Conservation (phyloP, 1,140 invertebrate genomes). For the Meloidogyne floridensis region DNA sequence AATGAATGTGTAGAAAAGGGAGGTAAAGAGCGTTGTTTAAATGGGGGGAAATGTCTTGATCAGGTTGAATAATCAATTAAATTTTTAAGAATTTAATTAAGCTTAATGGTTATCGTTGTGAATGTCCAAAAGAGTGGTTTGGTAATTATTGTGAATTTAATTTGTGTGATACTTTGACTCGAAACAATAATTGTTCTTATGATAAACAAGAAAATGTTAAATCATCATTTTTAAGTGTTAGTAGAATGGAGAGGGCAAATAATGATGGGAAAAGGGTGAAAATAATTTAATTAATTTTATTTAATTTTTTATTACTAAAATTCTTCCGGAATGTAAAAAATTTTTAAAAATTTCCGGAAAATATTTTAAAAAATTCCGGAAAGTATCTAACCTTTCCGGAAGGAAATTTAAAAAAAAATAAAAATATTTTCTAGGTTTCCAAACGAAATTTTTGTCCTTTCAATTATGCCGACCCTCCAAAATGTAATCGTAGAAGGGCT, state of each 20-base stretch:
- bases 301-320: background rate
- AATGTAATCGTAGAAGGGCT: constrained; percentile 27
- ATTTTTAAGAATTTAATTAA: background rate
- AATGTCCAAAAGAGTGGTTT: constrained; percentile 7
- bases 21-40: constrained; percentile 9
- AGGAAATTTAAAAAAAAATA: no score
- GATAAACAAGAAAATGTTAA: background rate
- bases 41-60: background rate
- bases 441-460: constrained; percentile 17
- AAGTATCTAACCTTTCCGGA: background rate
- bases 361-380: background rate
- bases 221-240: background rate
- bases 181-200: background rate
- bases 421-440: background rate
- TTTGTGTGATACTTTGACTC: background rate
- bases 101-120: constrained; percentile 5
- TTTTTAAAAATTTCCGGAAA: background rate
- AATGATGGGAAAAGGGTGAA: background rate
- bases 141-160: constrained; percentile 10
- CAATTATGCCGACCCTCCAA: constrained; percentile 14
- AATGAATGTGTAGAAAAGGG: no score
- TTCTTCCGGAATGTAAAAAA: no score
- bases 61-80: background rate
- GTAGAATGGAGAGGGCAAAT: constrained; percentile 5
- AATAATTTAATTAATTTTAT: background rate